Evolutionary conservation across 1,140 invertebrate species (phyloP).

Genomic region (Trachymyrmex cornetzi): DNA sequence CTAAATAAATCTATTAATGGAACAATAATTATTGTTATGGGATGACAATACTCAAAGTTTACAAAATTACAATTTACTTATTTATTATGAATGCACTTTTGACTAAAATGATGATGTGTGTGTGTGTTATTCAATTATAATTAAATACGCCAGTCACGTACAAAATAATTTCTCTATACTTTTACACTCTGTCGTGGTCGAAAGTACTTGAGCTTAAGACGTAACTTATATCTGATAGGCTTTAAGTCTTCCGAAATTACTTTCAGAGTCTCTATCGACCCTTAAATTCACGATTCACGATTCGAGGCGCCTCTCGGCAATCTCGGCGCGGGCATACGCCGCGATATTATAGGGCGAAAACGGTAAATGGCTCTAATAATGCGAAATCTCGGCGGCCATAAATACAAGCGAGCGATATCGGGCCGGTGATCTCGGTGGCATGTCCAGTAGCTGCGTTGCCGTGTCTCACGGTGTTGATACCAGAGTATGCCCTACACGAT

Average conservation of each 20-base stretch:
- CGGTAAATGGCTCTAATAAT: conserved; percentile 85
- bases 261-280: conserved; percentile 44
- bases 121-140: not conserved
- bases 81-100: not conserved
- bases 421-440: conserved; percentile 82
- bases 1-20: not conserved
- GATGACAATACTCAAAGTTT: not conserved
- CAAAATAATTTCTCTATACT: conserved; percentile 24
- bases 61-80: not conserved
- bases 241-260: conserved; percentile 64
- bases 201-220: conserved; percentile 59
- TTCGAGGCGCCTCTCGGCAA: conserved; percentile 61
- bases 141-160: not conserved
- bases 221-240: conserved; percentile 63
- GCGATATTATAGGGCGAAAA: conserved; percentile 82
- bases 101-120: not conserved
- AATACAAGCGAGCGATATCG: conserved; percentile 83
- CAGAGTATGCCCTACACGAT: conserved; percentile 69
- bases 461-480: conserved; percentile 84
- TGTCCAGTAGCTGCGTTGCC: conserved; percentile 84
- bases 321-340: conserved; percentile 57
- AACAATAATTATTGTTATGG: not conserved
- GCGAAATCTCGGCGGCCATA: conserved; percentile 84
- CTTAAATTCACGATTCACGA: conserved; percentile 70
- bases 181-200: conserved; percentile 55